Percentiles rank a stretch among this genome's conserved stretches.
Evolutionary conservation across 2,888 invertebrate genomes (phyloP).

Genomic region (Muscina levida): DNA sequence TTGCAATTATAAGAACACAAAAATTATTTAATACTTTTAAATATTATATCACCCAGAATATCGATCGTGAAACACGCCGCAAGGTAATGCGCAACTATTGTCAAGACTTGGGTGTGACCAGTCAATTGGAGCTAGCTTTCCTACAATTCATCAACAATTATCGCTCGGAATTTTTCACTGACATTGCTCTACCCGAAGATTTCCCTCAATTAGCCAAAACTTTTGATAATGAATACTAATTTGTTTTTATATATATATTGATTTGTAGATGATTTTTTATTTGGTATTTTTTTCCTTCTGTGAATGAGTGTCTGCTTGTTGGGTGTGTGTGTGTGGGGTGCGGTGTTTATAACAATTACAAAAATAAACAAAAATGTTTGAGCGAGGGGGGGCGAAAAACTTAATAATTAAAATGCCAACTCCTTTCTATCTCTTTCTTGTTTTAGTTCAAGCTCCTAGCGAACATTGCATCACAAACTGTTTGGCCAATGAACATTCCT

Average conservation of each 20-base stretch:
- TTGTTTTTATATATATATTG: not conserved
- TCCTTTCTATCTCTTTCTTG: not conserved
- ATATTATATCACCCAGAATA: conserved; percentile 27
- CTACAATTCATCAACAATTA: conserved; percentile 70
- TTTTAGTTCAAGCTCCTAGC: conserved; percentile 69
- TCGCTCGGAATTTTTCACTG: conserved; percentile 70
- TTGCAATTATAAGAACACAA: not conserved
- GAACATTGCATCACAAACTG: conserved; percentile 76
- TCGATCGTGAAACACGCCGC: conserved; percentile 52
- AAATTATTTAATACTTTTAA: conserved; percentile 4
- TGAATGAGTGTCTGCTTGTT: not conserved
- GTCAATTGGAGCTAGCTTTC: conserved; percentile 68
- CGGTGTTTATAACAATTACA: not conserved
- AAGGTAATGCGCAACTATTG: conserved; percentile 43
- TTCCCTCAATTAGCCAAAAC: conserved; percentile 43
- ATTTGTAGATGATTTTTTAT: not conserved
- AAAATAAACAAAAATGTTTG: conserved; percentile 20
- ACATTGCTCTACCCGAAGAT: conserved; percentile 73
- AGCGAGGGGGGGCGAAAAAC: too few species aligned
- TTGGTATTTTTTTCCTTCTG: conserved; percentile 21
- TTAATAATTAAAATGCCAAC: not conserved
- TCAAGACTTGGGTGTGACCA: conserved; percentile 47
- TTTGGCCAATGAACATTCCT: conserved; percentile 75
- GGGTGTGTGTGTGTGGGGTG: not conserved
- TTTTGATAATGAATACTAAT: not conserved